These are phyloP conservation scores for Rotaria macrura DNA, from an alignment of 2,888 invertebrate species.

Conservation along the genomic window DNA sequence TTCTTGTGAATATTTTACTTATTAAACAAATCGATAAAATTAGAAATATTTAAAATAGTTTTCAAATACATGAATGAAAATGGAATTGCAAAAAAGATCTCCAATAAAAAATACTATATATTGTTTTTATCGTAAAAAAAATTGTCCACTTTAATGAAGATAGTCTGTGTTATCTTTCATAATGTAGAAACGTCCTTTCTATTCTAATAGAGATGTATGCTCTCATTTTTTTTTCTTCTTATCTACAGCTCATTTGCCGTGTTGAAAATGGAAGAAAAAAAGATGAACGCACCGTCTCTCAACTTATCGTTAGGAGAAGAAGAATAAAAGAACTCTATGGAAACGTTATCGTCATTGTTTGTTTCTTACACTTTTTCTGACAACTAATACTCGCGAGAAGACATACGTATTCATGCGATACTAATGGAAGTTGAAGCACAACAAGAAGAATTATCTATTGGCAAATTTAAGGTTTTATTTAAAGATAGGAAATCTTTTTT, in stretches of 20 bases:
- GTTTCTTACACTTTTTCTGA: background rate
- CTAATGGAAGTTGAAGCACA: background rate
- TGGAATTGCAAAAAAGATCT: too few relatives aligned
- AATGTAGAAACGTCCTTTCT: too few relatives aligned
- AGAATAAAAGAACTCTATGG: background rate
- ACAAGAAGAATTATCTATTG: background rate
- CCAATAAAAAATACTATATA: too few relatives aligned
- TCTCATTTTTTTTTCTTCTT: background rate
- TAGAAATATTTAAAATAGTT: too few relatives aligned
- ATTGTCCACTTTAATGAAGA: too few relatives aligned
- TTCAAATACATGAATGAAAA: too few relatives aligned
- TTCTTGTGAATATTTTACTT: too few relatives aligned
- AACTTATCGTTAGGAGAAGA: background rate
- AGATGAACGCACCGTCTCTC: background rate
- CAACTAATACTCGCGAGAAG: background rate
- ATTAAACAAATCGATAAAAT: too few relatives aligned
- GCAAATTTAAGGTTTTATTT: background rate
- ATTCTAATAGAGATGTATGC: too few relatives aligned
- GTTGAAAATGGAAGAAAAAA: background rate
- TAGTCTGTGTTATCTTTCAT: too few relatives aligned
- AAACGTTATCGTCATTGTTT: background rate
- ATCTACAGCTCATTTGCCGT: background rate
- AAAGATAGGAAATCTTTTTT: background rate
- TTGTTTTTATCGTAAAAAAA: too few relatives aligned
- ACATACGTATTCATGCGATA: background rate